Percentiles rank a stretch among this genome's conserved stretches.
These are phyloP conservation scores for Noctua comes DNA, from an alignment of 2,888 invertebrate genomes.

Conservation along the genomic window DNA sequence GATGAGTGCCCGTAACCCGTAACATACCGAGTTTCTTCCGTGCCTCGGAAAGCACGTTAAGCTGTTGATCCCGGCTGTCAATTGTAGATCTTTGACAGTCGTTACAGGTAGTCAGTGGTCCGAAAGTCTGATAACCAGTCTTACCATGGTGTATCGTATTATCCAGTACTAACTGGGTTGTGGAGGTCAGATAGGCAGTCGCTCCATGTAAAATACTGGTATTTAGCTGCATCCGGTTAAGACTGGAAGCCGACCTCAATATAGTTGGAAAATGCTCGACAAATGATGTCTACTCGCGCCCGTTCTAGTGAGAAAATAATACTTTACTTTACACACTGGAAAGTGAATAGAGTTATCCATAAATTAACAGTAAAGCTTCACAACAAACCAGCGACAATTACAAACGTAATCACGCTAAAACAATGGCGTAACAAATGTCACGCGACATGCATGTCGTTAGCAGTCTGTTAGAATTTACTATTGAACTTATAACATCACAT, in stretches of 20 bases:
- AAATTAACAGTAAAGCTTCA: constrained; percentile 38
- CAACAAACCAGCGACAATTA: constrained; percentile 46
- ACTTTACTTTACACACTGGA: not conserved
- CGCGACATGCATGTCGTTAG: constrained; percentile 40
- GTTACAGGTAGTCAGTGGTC: too few species aligned
- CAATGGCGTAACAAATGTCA: constrained; percentile 37
- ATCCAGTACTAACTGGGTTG: too few species aligned
- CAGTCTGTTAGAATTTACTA: not conserved
- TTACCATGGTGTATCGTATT: too few species aligned
- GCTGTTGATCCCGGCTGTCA: too few species aligned
- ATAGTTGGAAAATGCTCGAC: not conserved
- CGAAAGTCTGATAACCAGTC: too few species aligned
- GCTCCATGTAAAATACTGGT: too few species aligned
- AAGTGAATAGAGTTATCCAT: constrained; percentile 6
- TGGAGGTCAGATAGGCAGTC: too few species aligned
- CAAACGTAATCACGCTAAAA: constrained; percentile 54
- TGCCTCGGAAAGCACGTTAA: too few species aligned
- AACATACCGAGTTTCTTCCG: too few species aligned
- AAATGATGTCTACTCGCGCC: not conserved
- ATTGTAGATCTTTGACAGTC: too few species aligned
- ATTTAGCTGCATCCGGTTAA: too few species aligned
- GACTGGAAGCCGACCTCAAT: not conserved
- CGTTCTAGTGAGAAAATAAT: not conserved
- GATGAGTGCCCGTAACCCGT: too few species aligned
- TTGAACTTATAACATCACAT: not conserved